These are phyloP conservation scores for Willisornis vidua DNA, from an alignment of 2,113 vertebrate species.

Conservation along the genomic window DNA sequence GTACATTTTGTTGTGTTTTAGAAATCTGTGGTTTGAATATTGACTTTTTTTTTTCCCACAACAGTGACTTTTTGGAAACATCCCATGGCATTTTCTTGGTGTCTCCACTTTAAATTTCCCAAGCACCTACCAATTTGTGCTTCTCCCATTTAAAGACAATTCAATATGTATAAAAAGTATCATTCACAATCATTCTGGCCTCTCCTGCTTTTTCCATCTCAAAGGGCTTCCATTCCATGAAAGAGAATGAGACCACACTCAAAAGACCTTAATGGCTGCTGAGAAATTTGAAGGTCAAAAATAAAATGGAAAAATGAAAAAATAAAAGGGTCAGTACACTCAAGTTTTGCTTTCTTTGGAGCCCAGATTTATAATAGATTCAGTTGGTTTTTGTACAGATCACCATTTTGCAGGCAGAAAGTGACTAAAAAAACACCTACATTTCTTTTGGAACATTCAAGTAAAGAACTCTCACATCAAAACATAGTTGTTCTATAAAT, in stretches of 20 bases:
- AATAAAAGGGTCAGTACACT: not conserved
- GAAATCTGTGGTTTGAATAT: slow-evolving; percentile 74
- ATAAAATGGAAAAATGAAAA: slow-evolving; percentile 10
- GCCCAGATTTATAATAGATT: not conserved
- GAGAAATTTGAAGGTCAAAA: slow-evolving; percentile 34
- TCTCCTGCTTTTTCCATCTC: not conserved
- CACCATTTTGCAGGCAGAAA: slow-evolving; percentile 20
- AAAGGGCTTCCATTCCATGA: slow-evolving; percentile 33
- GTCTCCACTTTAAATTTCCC: slow-evolving; percentile 33
- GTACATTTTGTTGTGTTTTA: slow-evolving; percentile 77
- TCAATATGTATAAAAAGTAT: not conserved
- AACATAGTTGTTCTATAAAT: slow-evolving; percentile 9
- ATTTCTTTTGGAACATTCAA: not conserved
- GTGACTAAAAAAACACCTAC: not conserved
- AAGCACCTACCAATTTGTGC: not conserved
- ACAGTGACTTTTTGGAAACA: slow-evolving; percentile 10
- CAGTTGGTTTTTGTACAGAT: slow-evolving; percentile 23
- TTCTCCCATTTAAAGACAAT: not conserved
- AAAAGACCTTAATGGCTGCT: slow-evolving; percentile 12
- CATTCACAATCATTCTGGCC: not conserved
- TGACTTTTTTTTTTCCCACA: slow-evolving; percentile 40
- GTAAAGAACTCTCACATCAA: not conserved
- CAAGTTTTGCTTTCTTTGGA: not conserved
- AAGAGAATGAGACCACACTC: not conserved
- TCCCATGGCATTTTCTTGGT: slow-evolving; percentile 14